A percentile compares a stretch with the other conserved stretches of the same genome.
These are phyloP conservation scores for Terrapene triunguis DNA, from an alignment of 2,113 vertebrate species.

Conservation along the genomic window DNA sequence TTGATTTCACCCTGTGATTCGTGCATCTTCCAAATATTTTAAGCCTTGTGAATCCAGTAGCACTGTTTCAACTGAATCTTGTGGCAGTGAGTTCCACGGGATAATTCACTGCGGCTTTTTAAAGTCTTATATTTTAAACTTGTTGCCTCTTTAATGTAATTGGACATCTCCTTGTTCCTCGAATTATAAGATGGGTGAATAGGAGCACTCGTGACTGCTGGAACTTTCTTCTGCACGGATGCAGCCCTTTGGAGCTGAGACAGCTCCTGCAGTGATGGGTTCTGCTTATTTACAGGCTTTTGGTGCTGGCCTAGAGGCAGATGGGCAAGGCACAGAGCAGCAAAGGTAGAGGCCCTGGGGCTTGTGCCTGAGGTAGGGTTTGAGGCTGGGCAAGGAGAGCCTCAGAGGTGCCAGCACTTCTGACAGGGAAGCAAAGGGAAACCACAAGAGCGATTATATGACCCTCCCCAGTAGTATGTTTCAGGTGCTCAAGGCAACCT, in stretches of 20 bases:
- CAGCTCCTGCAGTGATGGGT: background rate
- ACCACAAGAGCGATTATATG: no score
- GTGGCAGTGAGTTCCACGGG: no score
- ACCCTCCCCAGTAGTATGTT: no score
- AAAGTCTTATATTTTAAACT: background rate
- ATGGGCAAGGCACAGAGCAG: background rate
- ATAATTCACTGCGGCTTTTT: background rate
- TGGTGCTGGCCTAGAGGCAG: rapidly evolving
- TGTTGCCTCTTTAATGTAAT: rapidly evolving
- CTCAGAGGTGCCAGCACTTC: no score
- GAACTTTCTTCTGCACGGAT: rapidly evolving
- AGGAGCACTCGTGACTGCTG: rapidly evolving
- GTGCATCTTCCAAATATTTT: background rate
- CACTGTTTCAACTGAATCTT: background rate
- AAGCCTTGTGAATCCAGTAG: background rate
- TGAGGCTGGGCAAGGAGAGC: no score
- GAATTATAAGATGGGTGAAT: background rate
- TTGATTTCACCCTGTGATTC: background rate
- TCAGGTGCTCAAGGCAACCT: no score
- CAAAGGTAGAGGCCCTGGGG: background rate
- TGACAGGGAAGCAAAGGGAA: no score
- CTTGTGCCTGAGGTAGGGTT: no score
- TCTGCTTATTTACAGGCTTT: background rate
- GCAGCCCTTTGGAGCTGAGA: background rate
- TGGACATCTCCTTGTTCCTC: rapidly evolving